These are phyloP conservation scores for Ophiodon elongatus DNA, from an alignment of 2,113 vertebrate genomes.

Conservation along the genomic window DNA sequence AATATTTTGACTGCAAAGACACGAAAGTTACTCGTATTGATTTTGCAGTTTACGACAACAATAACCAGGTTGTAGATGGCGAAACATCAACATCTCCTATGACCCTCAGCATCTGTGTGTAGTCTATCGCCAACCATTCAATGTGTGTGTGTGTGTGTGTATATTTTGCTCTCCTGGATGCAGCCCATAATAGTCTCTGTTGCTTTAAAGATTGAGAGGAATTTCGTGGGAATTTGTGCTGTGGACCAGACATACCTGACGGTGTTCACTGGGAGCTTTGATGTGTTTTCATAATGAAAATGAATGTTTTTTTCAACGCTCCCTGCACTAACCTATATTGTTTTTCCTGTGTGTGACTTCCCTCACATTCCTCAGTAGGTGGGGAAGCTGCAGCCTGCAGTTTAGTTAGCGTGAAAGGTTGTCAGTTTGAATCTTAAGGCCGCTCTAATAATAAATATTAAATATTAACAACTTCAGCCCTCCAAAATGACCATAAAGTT, in stretches of 20 bases:
- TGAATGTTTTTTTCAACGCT: conserved; percentile 21
- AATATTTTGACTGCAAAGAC: neutral
- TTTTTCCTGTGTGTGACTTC: conserved; percentile 71
- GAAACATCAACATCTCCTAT: neutral
- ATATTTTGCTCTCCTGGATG: conserved; percentile 37
- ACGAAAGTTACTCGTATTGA: neutral
- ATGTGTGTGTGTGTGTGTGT: conserved; percentile 48
- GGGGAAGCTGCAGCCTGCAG: conserved; percentile 34
- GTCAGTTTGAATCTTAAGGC: conserved; percentile 40
- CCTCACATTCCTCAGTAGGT: conserved; percentile 72
- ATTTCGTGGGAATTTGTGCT: conserved; percentile 20
- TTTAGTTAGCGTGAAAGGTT: conserved; percentile 40
- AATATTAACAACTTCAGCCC: neutral
- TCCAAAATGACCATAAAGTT: neutral
- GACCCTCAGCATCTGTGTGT: conserved; percentile 51
- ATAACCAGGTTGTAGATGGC: neutral
- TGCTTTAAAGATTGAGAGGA: conserved; percentile 23
- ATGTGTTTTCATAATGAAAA: conserved; percentile 30
- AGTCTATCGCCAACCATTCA: no score
- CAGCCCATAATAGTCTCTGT: conserved; percentile 26
- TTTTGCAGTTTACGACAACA: neutral
- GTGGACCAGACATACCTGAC: neutral
- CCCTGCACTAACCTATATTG: conserved; percentile 60
- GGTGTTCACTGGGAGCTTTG: neutral
- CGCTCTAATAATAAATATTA: neutral